Conservation (phyloP, 2,888 invertebrate species). For the Laspeyria flexula region DNA sequence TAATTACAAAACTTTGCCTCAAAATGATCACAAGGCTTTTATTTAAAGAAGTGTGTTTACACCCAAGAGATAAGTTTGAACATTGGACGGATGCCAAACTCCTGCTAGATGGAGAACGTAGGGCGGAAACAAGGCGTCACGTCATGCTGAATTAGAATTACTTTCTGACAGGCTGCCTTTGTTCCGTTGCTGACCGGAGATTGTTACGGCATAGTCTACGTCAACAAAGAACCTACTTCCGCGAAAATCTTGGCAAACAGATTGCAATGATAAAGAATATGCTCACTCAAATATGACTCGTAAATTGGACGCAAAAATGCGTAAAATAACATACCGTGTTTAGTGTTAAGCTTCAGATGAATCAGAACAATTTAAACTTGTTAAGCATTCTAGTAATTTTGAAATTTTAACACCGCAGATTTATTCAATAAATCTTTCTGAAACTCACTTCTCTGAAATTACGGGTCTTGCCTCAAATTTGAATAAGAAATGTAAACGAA, state of each 20-base stretch:
- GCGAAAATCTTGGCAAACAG: conserved; percentile 6
- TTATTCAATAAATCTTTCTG: neutral
- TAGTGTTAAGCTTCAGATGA: neutral
- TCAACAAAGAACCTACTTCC: conserved; percentile 16
- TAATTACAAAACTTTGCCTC: conserved; percentile 12
- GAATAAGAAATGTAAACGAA: neutral
- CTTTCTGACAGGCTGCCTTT: conserved; percentile 38
- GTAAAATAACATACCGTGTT: no score
- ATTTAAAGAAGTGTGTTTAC: conserved; percentile 31
- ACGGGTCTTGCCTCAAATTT: neutral
- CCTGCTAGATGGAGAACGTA: conserved; percentile 34
- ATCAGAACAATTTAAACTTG: neutral
- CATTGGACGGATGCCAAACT: conserved; percentile 48
- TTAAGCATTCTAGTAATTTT: neutral
- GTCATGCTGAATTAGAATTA: conserved; percentile 45
- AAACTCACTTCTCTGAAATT: neutral
- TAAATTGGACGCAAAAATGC: neutral
- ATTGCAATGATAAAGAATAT: conserved; percentile 3
- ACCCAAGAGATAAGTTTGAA: conserved; percentile 18
- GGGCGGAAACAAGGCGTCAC: conserved; percentile 33
- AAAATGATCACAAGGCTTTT: conserved; percentile 10
- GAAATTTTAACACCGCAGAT: neutral
- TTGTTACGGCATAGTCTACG: conserved; percentile 14
- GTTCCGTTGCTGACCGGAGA: conserved; percentile 30
- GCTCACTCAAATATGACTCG: neutral